These are phyloP conservation scores for Chrysemys picta DNA, from an alignment of 2,113 vertebrate species.

Conservation along the genomic window DNA sequence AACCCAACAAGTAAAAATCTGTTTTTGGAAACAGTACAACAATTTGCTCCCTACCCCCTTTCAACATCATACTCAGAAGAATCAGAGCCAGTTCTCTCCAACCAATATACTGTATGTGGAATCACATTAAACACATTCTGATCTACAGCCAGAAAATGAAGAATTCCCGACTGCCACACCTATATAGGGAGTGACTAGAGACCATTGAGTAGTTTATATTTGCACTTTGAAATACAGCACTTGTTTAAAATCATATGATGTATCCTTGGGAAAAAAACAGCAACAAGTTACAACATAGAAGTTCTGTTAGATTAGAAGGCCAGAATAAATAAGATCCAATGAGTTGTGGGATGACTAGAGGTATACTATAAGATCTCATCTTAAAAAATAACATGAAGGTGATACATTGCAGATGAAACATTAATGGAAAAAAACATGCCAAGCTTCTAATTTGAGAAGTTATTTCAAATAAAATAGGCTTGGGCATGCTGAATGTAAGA, in stretches of 20 bases:
- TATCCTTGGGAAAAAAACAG: slow-evolving; percentile 71
- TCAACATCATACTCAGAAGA: slow-evolving; percentile 15
- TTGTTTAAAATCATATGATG: slow-evolving; percentile 67
- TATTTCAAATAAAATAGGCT: slow-evolving; percentile 67
- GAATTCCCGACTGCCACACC: slow-evolving; percentile 74
- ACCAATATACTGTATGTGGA: slow-evolving; percentile 18
- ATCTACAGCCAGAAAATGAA: slow-evolving; percentile 62
- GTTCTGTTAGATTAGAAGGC: slow-evolving; percentile 61
- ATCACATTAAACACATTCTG: slow-evolving; percentile 59
- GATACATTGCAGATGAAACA: slow-evolving; percentile 56
- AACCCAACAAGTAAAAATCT: slow-evolving; percentile 63
- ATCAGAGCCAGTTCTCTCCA: neutral
- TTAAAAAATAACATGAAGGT: slow-evolving; percentile 61
- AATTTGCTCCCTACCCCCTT: slow-evolving; percentile 48
- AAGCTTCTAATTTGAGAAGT: slow-evolving; percentile 55
- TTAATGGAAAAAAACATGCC: slow-evolving; percentile 55
- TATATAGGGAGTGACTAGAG: slow-evolving; percentile 69
- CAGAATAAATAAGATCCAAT: slow-evolving; percentile 68
- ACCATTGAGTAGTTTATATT: slow-evolving; percentile 71
- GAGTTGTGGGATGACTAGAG: slow-evolving; percentile 57
- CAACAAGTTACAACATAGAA: slow-evolving; percentile 75
- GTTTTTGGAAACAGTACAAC: slow-evolving; percentile 61
- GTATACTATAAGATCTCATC: slow-evolving; percentile 54
- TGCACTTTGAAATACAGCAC: slow-evolving; percentile 71
- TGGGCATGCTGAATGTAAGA: slow-evolving; percentile 42